Percentiles rank a stretch among this genome's conserved stretches.
phyloP scores from a whole-genome alignment of 2,888 invertebrate species.

The Nipponacmea schrenckii region DNA sequence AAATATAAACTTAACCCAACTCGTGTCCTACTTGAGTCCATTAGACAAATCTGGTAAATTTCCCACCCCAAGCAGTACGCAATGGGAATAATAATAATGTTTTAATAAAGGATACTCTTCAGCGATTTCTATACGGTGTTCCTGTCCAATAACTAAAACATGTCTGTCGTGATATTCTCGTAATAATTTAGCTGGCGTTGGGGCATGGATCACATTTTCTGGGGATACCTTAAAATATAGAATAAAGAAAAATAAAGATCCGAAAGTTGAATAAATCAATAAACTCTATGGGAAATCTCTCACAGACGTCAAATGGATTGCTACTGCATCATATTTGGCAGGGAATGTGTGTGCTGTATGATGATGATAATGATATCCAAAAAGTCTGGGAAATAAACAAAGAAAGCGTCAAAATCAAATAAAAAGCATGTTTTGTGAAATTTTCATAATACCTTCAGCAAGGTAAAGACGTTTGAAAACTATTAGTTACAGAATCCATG shows the following conservation, averaged over 20 bases:
- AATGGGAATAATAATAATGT: background rate
- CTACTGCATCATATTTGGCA: no score
- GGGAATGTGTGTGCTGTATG: no score
- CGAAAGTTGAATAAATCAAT: background rate
- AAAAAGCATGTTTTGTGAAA: no score
- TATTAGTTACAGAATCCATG: no score
- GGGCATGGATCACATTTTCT: conserved; percentile 65
- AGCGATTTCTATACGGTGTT: conserved; percentile 62
- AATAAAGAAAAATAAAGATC: background rate
- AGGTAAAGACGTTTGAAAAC: no score
- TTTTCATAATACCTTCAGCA: no score
- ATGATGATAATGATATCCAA: no score
- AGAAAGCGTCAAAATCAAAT: no score
- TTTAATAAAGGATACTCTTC: conserved; percentile 64
- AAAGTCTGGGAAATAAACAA: no score
- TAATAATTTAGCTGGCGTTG: conserved; percentile 63
- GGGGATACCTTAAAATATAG: conserved; percentile 52
- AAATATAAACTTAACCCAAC: no score
- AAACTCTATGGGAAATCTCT: background rate
- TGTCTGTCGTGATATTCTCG: conserved; percentile 61
- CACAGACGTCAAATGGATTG: background rate
- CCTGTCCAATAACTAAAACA: conserved; percentile 66
- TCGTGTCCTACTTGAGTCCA: no score
- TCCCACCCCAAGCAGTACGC: background rate
- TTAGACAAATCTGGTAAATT: no score